Evolutionary conservation across 2,797 vertebrate genomes (phyloP).

Genomic region (Heteromormyrus szaboi): DNA sequence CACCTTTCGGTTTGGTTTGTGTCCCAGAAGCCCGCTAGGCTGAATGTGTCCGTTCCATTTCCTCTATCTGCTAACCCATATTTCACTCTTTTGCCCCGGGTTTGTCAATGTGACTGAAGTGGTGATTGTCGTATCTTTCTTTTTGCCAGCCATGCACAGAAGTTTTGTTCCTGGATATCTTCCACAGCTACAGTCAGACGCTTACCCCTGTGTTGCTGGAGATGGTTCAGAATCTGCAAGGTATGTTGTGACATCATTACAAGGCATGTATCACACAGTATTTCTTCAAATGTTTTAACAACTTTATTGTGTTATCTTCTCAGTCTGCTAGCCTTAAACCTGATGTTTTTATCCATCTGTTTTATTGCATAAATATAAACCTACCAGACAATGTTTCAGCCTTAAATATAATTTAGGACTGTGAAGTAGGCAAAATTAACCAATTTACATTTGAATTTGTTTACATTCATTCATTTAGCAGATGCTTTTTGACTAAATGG

Average conservation of each 20-base stretch:
- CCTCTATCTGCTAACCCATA: not conserved
- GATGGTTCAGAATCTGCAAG: slow-evolving; percentile 88
- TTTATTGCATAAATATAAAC: not conserved
- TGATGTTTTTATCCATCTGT: not conserved
- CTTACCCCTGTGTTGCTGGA: slow-evolving; percentile 87
- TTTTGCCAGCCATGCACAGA: slow-evolving; percentile 81
- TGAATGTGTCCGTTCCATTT: not conserved
- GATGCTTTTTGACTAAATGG: not conserved
- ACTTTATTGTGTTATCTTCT: not conserved
- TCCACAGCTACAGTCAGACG: slow-evolving; percentile 91
- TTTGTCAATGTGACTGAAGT: not conserved
- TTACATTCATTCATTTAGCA: not conserved
- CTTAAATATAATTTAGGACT: not conserved
- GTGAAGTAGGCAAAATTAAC: not conserved
- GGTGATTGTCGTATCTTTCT: not conserved
- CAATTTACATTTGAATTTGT: not conserved
- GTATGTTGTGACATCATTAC: slow-evolving; percentile 45
- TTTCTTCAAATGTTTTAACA: not conserved
- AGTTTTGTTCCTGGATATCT: slow-evolving; percentile 94
- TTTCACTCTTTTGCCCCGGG: not conserved
- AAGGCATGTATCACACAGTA: not conserved
- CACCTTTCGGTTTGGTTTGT: not conserved
- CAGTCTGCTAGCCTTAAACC: not conserved
- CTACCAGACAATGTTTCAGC: not conserved
- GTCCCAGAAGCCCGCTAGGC: not conserved